Conservation (phyloP, 1,140 invertebrate genomes). For the Bicyclus anynana region DNA sequence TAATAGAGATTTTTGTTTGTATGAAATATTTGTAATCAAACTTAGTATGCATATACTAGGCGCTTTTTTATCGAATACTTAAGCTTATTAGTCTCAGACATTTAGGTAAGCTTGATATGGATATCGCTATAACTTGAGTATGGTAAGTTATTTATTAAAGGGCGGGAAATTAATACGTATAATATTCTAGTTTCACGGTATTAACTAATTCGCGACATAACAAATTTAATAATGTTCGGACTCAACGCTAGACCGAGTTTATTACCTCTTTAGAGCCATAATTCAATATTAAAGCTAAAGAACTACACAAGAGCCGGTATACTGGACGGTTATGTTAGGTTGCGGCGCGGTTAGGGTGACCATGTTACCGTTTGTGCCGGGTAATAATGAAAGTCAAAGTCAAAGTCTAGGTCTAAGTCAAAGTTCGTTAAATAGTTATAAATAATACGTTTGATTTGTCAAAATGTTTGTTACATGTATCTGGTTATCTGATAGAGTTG, state of each 20-base stretch:
- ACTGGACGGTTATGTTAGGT: conserved; percentile 34
- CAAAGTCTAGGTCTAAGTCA: no score
- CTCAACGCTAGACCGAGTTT: conserved; percentile 13
- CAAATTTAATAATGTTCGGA: conserved; percentile 16
- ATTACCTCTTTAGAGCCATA: conserved; percentile 24
- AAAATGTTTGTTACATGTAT: no score
- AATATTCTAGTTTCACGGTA: not conserved
- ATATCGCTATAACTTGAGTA: not conserved
- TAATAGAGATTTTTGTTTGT: no score
- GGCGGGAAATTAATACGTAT: not conserved
- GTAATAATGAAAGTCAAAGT: not conserved
- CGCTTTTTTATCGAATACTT: not conserved
- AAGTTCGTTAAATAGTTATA: no score
- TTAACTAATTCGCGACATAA: conserved; percentile 11
- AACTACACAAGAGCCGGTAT: conserved; percentile 30
- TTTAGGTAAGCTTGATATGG: not conserved
- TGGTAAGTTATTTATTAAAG: not conserved
- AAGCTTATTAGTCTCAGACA: not conserved
- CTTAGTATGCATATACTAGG: no score
- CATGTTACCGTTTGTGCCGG: not conserved
- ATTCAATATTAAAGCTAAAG: conserved; percentile 28
- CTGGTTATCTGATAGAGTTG: no score
- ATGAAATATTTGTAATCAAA: no score
- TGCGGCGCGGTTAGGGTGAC: conserved; percentile 28
- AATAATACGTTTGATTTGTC: no score